Base-by-base conservation (phyloP, 2,113 vertebrate genomes). In the Chroicocephalus ridibundus region DNA sequence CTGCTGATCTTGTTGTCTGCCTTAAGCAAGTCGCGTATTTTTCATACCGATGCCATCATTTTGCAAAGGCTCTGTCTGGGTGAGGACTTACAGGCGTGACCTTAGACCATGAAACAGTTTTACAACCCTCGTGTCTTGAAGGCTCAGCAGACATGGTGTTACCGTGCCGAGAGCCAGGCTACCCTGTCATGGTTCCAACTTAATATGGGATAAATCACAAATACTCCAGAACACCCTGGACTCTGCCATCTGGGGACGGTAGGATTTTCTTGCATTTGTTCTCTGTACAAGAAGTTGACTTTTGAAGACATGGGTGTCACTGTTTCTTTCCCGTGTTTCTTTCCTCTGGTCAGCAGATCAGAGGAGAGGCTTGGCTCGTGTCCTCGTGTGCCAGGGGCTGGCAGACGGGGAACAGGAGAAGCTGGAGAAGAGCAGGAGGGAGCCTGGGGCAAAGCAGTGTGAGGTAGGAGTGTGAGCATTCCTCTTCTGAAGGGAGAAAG, bases 351-450 rank as follows among this genome's bases (percentile, higher is more conserved):
- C 52, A 68, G 2, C n/a, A 78, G 66, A 20, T 40, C 22, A 42
- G 42, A 58, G 55, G 7, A 6, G 38, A 24, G 54, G 7, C 49
- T 84, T 42, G 34, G 26, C 55, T 60, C 3, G 0, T 24, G 6
- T 42, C n/a, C 57, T 32, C 0, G 0, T 16, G 0, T 16, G 71
- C 36, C 5, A 5, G 38, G 51, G 31, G 22, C 78, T 57, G 82
- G 36, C 52, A 68, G 47, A 22, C 9, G 2, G 9, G n/a, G 40
- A 44, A 29, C 11, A 18, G 55, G 32, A 77, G 66, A 52, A 61
- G 32, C n/a, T 83, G 76, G 38, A 66, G 49, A 68, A 31, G n/a
- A 82, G 75, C 55, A 85, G 61, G 34, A 77, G 44, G 71, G 25
- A 72, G 19, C 47, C n/a, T 38, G 69, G 31, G 24, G 27, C 31